A percentile compares a stretch with the other conserved stretches of the same genome.
Conservation (phyloP, 2,888 invertebrate species). For the Limnephilus marmoratus region DNA sequence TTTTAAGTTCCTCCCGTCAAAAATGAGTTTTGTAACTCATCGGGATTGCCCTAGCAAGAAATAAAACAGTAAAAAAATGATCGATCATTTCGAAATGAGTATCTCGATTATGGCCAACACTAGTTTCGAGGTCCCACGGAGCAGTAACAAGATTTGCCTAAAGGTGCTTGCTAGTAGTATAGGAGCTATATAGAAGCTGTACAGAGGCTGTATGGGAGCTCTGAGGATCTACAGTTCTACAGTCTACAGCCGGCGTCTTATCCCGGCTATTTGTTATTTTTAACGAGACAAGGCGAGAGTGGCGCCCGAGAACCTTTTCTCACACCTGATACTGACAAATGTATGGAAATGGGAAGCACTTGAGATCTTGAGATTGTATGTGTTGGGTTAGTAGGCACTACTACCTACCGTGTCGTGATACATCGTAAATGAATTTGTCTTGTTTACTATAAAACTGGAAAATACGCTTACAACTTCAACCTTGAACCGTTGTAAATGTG, state of each 20-base stretch:
- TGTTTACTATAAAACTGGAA: not conserved
- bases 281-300: conserved; percentile 37
- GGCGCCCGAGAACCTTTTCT: not conserved
- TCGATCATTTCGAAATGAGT: not conserved
- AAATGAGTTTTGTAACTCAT: too few relatives aligned
- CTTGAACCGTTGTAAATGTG: too few relatives aligned
- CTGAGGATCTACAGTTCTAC: not conserved
- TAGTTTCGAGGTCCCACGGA: not conserved
- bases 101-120: not conserved
- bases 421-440: not conserved
- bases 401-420: not conserved
- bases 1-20: too few relatives aligned
- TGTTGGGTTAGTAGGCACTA: not conserved
- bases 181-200: too few relatives aligned
- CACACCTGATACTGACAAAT: conserved; percentile 48
- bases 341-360: conserved; percentile 35
- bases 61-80: not conserved
- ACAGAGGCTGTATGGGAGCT: not conserved
- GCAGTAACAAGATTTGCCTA: not conserved
- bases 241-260: not conserved
- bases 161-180: not conserved
- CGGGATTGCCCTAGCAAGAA: too few relatives aligned
- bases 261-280: conserved; percentile 31
- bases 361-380: not conserved
- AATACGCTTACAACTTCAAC: not conserved